These are phyloP conservation scores for Leucoraja ocellata DNA, from an alignment of 2,797 vertebrate genomes.

Conservation along the genomic window DNA sequence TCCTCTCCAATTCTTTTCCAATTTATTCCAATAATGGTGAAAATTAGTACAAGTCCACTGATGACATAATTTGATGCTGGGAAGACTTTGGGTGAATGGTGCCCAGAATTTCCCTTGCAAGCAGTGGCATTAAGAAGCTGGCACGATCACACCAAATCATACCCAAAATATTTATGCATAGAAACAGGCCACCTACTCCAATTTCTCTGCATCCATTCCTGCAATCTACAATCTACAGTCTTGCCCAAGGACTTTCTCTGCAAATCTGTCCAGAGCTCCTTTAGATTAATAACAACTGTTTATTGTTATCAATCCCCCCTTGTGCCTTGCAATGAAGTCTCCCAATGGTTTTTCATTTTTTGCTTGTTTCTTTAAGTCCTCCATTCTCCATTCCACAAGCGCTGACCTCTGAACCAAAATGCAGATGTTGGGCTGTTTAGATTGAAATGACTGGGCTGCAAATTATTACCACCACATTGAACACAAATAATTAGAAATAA, in stretches of 20 bases:
- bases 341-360: neutral
- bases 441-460: slow-evolving; percentile 22
- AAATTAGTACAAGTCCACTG: too few relatives aligned
- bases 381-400: neutral
- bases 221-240: neutral
- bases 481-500: neutral
- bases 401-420: neutral
- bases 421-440: neutral
- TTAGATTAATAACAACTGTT: neutral
- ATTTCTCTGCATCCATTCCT: neutral
- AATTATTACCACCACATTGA: neutral
- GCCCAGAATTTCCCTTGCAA: too few relatives aligned
- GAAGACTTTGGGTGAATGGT: too few relatives aligned
- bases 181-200: too few relatives aligned
- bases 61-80: too few relatives aligned
- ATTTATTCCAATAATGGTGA: too few relatives aligned
- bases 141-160: too few relatives aligned
- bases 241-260: neutral
- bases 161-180: too few relatives aligned
- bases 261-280: neutral
- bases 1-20: too few relatives aligned
- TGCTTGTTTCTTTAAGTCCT: too few relatives aligned
- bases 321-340: neutral
- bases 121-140: too few relatives aligned
- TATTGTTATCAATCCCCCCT: neutral